A percentile compares a stretch with the other conserved stretches of the same genome.
phyloP scores from a whole-genome alignment of 2,888 invertebrate species.

The Pollenia griseotomentosa region DNA sequence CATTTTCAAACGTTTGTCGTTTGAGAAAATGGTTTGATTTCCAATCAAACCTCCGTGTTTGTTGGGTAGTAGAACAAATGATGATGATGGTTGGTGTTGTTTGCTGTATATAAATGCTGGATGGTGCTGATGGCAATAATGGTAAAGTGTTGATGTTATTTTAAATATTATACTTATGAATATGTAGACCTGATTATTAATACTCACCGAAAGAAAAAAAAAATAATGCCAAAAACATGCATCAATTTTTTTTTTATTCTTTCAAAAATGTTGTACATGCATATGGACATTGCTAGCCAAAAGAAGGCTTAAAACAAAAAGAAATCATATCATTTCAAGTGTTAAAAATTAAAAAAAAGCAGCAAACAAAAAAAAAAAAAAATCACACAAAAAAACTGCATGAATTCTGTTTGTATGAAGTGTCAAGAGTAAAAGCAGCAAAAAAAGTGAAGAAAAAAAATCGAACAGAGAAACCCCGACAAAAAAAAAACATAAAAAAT shows the following conservation, averaged over 20 bases:
- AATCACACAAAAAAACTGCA: conserved; percentile 58
- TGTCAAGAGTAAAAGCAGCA: conserved; percentile 58
- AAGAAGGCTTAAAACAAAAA: conserved; percentile 57
- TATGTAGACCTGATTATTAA: conserved; percentile 60
- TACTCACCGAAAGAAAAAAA: conserved; percentile 22
- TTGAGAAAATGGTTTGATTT: no score
- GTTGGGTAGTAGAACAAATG: conserved; percentile 15
- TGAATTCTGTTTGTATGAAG: conserved; percentile 58
- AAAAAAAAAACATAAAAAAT: conserved; percentile 8
- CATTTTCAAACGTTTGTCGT: no score
- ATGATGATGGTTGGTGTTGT: conserved; percentile 31
- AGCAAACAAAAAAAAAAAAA: conserved; percentile 45
- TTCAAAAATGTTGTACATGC: conserved; percentile 16
- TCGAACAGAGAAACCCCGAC: conserved; percentile 44
- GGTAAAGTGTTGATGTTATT: conserved; percentile 65
- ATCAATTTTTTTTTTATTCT: background rate
- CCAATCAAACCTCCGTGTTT: background rate
- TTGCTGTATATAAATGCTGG: conserved; percentile 26
- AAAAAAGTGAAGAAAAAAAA: conserved; percentile 28
- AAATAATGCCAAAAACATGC: background rate
- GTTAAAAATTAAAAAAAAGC: conserved; percentile 74
- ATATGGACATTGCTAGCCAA: conserved; percentile 51
- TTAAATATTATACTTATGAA: conserved; percentile 62
- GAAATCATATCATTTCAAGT: conserved; percentile 75
- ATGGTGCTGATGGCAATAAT: conserved; percentile 52